These are phyloP conservation scores for Heterodera filipjevi DNA, from an alignment of 2,888 invertebrate genomes.

Conservation along the genomic window DNA sequence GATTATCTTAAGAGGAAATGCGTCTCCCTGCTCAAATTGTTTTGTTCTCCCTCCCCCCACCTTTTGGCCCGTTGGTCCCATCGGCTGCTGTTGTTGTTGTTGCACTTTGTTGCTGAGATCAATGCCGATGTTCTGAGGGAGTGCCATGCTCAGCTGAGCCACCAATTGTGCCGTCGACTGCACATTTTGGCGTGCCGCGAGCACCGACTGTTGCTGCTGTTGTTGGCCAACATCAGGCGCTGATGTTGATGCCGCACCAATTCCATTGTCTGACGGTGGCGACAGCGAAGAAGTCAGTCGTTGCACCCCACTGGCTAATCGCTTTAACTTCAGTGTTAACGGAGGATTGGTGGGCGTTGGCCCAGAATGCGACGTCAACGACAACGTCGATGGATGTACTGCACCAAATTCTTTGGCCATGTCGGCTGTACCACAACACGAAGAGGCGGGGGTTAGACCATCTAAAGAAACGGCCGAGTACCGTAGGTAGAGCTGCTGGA, in stretches of 20 bases:
- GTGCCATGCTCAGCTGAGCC: constrained; percentile 53
- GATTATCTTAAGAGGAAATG: not conserved
- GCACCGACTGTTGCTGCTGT: constrained; percentile 29
- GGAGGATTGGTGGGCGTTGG: not conserved
- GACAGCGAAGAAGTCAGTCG: not conserved
- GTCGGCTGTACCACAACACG: constrained; percentile 1
- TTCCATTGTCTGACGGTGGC: not conserved
- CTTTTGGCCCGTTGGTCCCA: not conserved
- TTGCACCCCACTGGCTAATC: constrained; percentile 25
- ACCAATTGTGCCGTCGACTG: constrained; percentile 53
- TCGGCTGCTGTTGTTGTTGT: constrained; percentile 14
- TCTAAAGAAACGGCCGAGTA: constrained; percentile 13
- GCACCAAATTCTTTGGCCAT: not conserved
- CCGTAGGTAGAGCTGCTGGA: not conserved
- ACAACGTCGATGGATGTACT: not conserved
- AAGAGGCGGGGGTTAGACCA: not conserved
- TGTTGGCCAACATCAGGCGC: not conserved
- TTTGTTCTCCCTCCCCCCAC: not conserved
- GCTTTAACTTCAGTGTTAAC: constrained; percentile 25
- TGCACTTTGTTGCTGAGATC: constrained; percentile 41
- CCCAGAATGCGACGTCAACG: not conserved
- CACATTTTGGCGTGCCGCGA: constrained; percentile 43
- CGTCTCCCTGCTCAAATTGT: not conserved
- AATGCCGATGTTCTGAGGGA: constrained; percentile 53
- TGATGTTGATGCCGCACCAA: not conserved